Evolutionary conservation across 2,888 invertebrate genomes (phyloP), one percentile per base, ranked within the genome.

Genomic region (Tenthredo notha): DNA sequence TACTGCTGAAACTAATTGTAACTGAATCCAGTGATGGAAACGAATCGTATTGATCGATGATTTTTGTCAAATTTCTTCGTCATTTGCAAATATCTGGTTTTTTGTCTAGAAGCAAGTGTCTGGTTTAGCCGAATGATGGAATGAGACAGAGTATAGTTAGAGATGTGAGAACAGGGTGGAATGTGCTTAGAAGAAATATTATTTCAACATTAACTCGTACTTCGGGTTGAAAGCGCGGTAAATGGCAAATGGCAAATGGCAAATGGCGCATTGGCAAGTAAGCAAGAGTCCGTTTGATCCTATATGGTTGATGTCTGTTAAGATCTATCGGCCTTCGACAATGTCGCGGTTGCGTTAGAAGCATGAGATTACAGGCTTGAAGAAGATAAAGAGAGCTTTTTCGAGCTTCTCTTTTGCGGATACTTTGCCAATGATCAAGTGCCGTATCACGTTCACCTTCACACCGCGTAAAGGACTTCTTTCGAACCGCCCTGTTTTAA

Each of bases 401-500:
- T 74, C 43, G 25, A 67, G 72, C 15, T 40, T 2, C 54, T 54
- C 25, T 77, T 77, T 18, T 12, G 25, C 77, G 54, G 29, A 29
- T 29, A 54, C 18, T 33, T 77, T 1, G 47, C 29, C 50, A 47
- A 77, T 12, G 15, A 54, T 77, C 40, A 74, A 50, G 9, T 7
- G 33, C 77, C n/a, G 18, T 77, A 33, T 47, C 21, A 77, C 50
- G 75, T 54, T 47, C 50, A 18, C 18, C 50, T 50, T 83, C 67
- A 67, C 65, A 43, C 67, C 61, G 83, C 29, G 47, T 6, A 37
- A 40, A 83, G 67, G 33, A 83, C 67, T 83, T 83, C 67, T 83
- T 40, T 83, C 83, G 67, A 83, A 83, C 83, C 70, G 67, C 67
- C 67, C 47, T 47, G 83, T 83, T 83, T 83, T 83, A 83, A 83